Evolutionary conservation across 2,113 vertebrate species (phyloP).

Genomic region (Ciconia stormi): DNA sequence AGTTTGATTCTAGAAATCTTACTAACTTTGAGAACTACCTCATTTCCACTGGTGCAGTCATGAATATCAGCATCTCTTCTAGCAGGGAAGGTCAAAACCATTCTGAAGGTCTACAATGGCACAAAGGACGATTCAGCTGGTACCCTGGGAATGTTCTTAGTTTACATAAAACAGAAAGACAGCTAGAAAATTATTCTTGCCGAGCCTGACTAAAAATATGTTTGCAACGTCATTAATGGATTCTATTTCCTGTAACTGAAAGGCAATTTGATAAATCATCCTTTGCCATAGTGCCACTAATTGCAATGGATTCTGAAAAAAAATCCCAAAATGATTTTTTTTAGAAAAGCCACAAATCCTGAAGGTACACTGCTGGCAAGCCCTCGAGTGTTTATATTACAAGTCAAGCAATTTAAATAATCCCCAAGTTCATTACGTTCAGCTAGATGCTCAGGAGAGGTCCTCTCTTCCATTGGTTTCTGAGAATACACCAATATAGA

Average conservation of each 20-base stretch:
- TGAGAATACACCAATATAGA: background rate
- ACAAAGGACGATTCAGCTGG: background rate
- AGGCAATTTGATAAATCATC: constrained; percentile 6
- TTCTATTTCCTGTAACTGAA: constrained; percentile 16
- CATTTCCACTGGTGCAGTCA: background rate
- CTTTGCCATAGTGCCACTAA: constrained; percentile 26
- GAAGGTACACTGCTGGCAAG: constrained; percentile 16
- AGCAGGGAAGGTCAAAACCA: background rate
- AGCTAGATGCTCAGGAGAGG: constrained; percentile 8
- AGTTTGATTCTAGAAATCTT: background rate
- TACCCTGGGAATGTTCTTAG: background rate
- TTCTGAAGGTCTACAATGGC: background rate
- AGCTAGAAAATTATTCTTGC: constrained; percentile 25
- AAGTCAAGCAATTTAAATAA: constrained; percentile 22
- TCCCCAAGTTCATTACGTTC: constrained; percentile 7
- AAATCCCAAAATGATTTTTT: background rate
- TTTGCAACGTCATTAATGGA: constrained; percentile 46
- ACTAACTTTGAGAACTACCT: background rate
- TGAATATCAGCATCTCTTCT: background rate
- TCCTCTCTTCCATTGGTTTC: constrained; percentile 2
- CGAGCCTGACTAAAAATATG: constrained; percentile 19
- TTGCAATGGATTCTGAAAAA: background rate
- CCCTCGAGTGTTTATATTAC: background rate
- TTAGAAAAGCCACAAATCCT: constrained; percentile 25
- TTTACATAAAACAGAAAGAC: constrained; percentile 23